A percentile compares a stretch with the other conserved stretches of the same genome.
Evolutionary conservation across 2,888 invertebrate genomes (phyloP).

Genomic region (Boloria euphrosyne): DNA sequence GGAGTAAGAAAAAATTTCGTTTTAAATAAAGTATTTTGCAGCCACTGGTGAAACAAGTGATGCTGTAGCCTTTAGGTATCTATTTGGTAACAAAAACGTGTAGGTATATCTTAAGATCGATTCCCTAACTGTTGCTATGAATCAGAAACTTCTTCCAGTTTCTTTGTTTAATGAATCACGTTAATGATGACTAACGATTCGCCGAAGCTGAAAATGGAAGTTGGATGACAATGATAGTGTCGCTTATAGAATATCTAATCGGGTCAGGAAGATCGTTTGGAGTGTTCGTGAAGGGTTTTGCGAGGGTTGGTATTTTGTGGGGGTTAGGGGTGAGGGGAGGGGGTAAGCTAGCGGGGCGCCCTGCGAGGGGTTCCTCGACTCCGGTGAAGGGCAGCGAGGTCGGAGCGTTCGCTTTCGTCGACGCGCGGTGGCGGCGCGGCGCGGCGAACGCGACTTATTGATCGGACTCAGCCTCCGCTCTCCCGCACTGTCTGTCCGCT

Average conservation of each 20-base stretch:
- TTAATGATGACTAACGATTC: slow-evolving; percentile 36
- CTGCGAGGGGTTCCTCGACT: slow-evolving; percentile 72
- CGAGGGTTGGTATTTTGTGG: slow-evolving; percentile 45
- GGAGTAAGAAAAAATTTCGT: slow-evolving; percentile 9
- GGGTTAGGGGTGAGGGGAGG: slow-evolving; percentile 44
- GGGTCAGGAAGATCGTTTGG: slow-evolving; percentile 67
- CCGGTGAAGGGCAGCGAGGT: slow-evolving; percentile 78
- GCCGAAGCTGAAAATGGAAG: slow-evolving; percentile 29
- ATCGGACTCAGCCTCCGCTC: slow-evolving; percentile 59
- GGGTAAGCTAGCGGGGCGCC: slow-evolving; percentile 44
- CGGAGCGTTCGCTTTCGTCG: slow-evolving; percentile 77
- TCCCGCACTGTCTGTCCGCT: slow-evolving; percentile 49
- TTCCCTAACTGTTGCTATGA: slow-evolving; percentile 35
- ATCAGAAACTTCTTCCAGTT: slow-evolving; percentile 22
- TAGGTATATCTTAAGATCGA: slow-evolving; percentile 3
- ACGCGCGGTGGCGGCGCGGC: slow-evolving; percentile 54
- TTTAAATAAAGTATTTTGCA: neutral
- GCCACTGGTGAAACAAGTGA: neutral
- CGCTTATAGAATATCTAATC: slow-evolving; percentile 52
- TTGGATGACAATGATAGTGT: slow-evolving; percentile 26
- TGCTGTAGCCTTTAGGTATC: neutral
- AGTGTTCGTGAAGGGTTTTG: slow-evolving; percentile 59
- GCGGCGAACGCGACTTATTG: slow-evolving; percentile 70
- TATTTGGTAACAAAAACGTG: neutral
- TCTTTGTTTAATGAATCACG: slow-evolving; percentile 35